A percentile compares a stretch with the other conserved stretches of the same genome.
Conservation (phyloP, 2,797 vertebrate genomes). For the Saguinus oedipus region DNA sequence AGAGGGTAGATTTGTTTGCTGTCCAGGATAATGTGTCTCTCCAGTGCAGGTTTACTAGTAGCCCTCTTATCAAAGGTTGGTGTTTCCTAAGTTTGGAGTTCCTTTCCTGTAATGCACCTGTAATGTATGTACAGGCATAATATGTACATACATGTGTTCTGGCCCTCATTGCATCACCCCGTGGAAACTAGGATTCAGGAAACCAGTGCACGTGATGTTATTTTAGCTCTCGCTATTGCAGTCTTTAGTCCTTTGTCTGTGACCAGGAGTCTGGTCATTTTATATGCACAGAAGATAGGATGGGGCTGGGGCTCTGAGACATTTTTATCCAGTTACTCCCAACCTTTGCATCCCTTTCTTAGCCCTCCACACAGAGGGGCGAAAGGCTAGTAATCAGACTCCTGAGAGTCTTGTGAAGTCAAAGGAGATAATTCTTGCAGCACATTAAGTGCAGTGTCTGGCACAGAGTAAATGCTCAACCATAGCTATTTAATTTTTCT, state of each 20-base stretch:
- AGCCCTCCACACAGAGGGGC: neutral
- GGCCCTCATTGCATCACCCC: neutral
- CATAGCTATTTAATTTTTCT: constrained; percentile 38
- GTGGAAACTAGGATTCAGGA: neutral
- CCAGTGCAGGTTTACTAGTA: neutral
- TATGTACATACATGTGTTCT: neutral
- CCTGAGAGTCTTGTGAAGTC: neutral
- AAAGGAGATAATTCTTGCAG: neutral
- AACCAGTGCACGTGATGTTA: neutral
- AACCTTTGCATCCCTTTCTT: neutral
- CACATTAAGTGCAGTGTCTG: neutral
- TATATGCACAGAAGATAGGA: neutral
- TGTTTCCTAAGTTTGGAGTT: neutral
- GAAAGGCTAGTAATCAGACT: neutral
- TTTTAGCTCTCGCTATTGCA: neutral
- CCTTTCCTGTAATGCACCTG: neutral
- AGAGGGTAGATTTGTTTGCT: neutral
- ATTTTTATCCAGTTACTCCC: neutral
- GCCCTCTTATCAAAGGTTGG: neutral
- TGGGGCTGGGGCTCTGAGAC: neutral
- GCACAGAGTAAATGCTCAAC: neutral
- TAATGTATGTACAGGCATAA: neutral
- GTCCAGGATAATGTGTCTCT: neutral
- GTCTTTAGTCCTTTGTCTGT: constrained; percentile 15
- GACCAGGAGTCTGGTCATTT: neutral